Base-by-base conservation (phyloP, 1,140 invertebrate species). In the Drosophila nebulosa region DNA sequence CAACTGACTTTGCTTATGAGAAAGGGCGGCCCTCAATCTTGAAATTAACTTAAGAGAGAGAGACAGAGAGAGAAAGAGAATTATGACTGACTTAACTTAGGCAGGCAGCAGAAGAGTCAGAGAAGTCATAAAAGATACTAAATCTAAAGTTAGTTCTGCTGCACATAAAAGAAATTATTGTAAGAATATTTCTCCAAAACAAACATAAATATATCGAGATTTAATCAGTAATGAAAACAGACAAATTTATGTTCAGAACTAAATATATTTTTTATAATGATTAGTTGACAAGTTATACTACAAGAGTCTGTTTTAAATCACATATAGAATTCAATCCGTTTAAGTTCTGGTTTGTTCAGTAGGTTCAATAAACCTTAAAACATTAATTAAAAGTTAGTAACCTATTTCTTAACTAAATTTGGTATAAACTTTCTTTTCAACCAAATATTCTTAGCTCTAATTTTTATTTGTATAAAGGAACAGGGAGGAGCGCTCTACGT, bases 61-160 rank as follows among this genome's bases (percentile, higher is more conserved):
- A 69, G 74, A 80, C 73, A 16, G 2, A 10, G 27, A 30, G 4
- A 30, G 27, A 30, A 42, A 42, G n/a, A 36, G 16, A 46, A 46
- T 46, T 46, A 46, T 46, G 39, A 76, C 24, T 32, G 14, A 21
- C 56, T 53, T 39, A 36, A 21, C 42, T 50, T 50, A 26, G 32
- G 52, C 50, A 26, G 32, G 52, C 50, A 24, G 70, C 21, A 55
- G 46, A 68, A 26, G 64, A 59, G 55, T 69, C 68, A n/a, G 55
- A 46, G 12, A 70, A 74, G 35, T 52, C 56, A 60, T 67, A 74
- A 67, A 30, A 73, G 69, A 74, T 74, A 74, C 16, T 30, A 74
- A 74, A 74, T 74, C 69, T 74, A 59, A 46, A 66, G 74, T 74
- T 74, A 74, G 63, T 67, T 74, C 63, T 39, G 22, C 9, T 10